A percentile compares a stretch with the other conserved stretches of the same genome.
These are phyloP conservation scores for Pemphredon lugubris DNA, from an alignment of 2,888 invertebrate genomes.

Conservation along the genomic window DNA sequence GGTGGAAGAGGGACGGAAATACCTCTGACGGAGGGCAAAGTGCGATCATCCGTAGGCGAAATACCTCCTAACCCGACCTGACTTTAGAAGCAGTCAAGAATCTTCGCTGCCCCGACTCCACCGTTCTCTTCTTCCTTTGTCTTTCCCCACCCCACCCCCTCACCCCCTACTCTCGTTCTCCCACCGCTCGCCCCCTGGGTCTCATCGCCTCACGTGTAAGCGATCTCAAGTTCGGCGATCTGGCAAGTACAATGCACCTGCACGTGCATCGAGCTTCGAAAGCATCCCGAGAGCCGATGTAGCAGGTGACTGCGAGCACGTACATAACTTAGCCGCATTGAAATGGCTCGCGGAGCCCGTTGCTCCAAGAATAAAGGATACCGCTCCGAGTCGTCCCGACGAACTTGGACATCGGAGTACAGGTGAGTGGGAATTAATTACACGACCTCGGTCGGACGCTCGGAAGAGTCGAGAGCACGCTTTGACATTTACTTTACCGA, in stretches of 20 bases:
- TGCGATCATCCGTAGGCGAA: constrained; percentile 56
- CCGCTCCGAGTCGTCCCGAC: constrained; percentile 29
- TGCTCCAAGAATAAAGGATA: constrained; percentile 55
- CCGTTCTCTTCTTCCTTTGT: constrained; percentile 27
- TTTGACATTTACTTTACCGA: too few relatives aligned
- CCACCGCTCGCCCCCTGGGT: too few relatives aligned
- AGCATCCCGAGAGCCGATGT: constrained; percentile 56
- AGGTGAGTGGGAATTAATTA: not conserved
- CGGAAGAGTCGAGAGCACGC: too few relatives aligned
- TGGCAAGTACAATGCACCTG: constrained; percentile 60
- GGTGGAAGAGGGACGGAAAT: constrained; percentile 27
- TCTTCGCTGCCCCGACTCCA: constrained; percentile 21
- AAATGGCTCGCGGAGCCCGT: constrained; percentile 48
- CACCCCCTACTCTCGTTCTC: too few relatives aligned
- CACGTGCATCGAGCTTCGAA: constrained; percentile 49
- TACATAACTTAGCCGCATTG: constrained; percentile 64
- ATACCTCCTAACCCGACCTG: constrained; percentile 43
- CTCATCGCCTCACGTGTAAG: constrained; percentile 39
- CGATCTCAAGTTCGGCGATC: constrained; percentile 51
- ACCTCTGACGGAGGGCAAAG: constrained; percentile 43
- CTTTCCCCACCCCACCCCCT: too few relatives aligned
- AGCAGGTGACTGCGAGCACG: constrained; percentile 63
- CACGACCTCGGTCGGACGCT: too few relatives aligned
- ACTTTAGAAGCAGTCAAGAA: constrained; percentile 51
- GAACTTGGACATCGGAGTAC: constrained; percentile 7